Conservation (phyloP, 2,113 vertebrate species). For the Otis tarda region DNA sequence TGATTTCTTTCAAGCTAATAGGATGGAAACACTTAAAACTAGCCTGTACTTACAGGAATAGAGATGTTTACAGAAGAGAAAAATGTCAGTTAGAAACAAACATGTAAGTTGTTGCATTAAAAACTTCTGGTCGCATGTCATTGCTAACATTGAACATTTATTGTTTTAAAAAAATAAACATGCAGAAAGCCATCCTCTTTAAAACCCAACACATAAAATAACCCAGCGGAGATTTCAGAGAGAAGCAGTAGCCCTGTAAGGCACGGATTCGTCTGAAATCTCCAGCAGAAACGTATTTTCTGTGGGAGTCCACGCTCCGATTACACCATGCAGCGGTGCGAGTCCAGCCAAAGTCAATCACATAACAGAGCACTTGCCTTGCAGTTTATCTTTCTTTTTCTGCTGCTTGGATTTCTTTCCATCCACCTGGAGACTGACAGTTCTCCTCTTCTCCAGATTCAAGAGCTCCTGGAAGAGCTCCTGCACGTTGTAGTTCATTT, state of each 20-base stretch:
- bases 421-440: slow-evolving; percentile 64
- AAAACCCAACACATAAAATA: background rate
- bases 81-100: too few species aligned
- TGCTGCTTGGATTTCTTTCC: slow-evolving; percentile 73
- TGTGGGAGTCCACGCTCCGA: background rate
- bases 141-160: background rate
- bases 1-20: background rate
- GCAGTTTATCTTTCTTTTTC: slow-evolving; percentile 68
- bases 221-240: background rate
- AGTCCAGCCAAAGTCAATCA: slow-evolving; percentile 35
- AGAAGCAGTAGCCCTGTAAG: background rate
- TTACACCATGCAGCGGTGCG: background rate
- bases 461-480: slow-evolving; percentile 77
- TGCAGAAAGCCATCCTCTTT: slow-evolving; percentile 37
- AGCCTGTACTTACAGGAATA: background rate
- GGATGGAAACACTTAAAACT: background rate
- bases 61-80: background rate
- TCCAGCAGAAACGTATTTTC: background rate
- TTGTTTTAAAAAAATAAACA: slow-evolving; percentile 38
- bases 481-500: slow-evolving; percentile 74
- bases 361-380: slow-evolving; percentile 75
- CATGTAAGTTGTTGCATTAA: background rate
- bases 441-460: slow-evolving; percentile 71
- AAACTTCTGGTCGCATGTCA: background rate
- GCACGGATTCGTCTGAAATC: background rate